Evolutionary conservation across 1,140 invertebrate genomes (phyloP).

Genomic region (Wasmannia auropunctata): DNA sequence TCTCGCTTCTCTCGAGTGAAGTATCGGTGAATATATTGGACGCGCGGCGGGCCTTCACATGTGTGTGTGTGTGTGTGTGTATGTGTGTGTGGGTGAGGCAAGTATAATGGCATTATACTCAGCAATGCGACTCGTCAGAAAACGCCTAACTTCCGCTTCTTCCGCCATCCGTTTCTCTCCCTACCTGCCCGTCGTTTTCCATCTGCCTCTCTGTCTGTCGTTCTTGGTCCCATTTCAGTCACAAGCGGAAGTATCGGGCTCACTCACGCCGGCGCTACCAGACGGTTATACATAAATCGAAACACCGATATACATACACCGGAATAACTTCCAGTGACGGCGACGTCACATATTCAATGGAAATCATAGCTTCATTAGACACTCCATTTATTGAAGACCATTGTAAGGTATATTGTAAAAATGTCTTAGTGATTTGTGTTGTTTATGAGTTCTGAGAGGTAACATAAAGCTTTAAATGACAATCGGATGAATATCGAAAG

Average conservation of each 20-base stretch:
- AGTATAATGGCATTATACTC: slow-evolving; percentile 65
- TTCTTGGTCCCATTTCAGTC: slow-evolving; percentile 40
- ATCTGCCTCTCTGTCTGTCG: background rate
- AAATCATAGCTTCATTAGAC: background rate
- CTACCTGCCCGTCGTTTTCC: background rate
- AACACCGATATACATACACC: background rate
- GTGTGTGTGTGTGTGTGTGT: background rate
- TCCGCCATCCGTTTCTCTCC: slow-evolving; percentile 8
- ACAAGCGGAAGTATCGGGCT: slow-evolving; percentile 12
- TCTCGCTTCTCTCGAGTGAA: slow-evolving; percentile 8
- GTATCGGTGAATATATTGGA: slow-evolving; percentile 49
- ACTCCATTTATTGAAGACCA: background rate
- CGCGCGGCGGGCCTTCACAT: background rate
- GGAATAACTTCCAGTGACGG: background rate
- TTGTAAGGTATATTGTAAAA: background rate
- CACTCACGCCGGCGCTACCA: background rate
- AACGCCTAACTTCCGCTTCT: slow-evolving; percentile 50
- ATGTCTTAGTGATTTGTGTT: background rate
- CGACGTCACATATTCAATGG: background rate
- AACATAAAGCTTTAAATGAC: background rate
- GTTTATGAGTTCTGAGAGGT: background rate
- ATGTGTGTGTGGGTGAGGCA: background rate
- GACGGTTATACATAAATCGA: slow-evolving; percentile 27
- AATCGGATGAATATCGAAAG: background rate
- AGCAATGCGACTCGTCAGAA: slow-evolving; percentile 57